These are phyloP conservation scores for Pluvianellus socialis DNA, from an alignment of 2,113 vertebrate species.

Conservation along the genomic window DNA sequence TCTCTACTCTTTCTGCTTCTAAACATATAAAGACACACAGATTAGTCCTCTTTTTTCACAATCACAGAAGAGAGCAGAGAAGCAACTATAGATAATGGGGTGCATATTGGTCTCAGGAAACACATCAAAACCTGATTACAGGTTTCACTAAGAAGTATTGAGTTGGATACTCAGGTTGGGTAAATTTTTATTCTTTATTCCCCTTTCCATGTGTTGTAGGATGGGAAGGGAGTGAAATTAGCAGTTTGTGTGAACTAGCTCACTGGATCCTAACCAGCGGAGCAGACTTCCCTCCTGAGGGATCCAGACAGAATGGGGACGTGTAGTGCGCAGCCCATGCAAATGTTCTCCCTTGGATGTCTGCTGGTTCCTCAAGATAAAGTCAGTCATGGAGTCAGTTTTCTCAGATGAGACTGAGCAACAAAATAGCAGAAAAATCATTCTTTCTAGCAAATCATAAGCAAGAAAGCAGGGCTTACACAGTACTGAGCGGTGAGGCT, in stretches of 20 bases:
- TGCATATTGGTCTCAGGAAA: neutral
- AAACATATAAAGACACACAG: neutral
- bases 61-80: neutral
- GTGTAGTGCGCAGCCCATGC: accelerated
- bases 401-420: neutral
- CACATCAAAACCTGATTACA: neutral
- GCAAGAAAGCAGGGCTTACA: neutral
- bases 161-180: neutral
- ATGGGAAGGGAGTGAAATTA: neutral
- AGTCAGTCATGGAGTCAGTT: neutral
- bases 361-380: neutral
- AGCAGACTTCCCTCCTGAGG: neutral
- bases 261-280: neutral
- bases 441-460: neutral
- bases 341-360: neutral
- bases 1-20: neutral
- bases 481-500: neutral
- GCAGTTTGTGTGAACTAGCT: neutral
- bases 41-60: neutral
- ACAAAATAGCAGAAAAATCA: neutral
- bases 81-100: neutral
- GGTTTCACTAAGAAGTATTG: neutral
- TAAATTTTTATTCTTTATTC: neutral
- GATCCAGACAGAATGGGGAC: neutral
- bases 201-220: neutral